phyloP scores from a whole-genome alignment of 2,113 vertebrate species.

The Ornithorhynchus anatinus region DNA sequence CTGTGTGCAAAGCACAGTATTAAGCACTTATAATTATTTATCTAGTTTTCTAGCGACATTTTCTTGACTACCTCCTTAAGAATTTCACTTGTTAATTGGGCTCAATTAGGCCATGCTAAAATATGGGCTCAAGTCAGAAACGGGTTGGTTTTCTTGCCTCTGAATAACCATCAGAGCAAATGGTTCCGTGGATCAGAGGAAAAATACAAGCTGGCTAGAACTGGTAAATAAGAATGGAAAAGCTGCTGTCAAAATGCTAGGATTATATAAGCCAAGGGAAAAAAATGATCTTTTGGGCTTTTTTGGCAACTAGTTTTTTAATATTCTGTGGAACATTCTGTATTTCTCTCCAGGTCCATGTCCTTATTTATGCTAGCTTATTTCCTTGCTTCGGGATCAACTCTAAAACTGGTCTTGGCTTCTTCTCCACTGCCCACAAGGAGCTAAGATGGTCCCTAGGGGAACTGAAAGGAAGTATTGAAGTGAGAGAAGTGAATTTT shows the following conservation, averaged over 20 bases:
- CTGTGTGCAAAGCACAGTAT: too few relatives aligned
- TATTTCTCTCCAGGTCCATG: slow-evolving; percentile 15
- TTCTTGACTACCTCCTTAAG: too few relatives aligned
- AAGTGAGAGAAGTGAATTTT: background rate
- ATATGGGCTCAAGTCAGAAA: background rate
- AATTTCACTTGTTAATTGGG: background rate
- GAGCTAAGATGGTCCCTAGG: background rate
- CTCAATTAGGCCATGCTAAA: background rate
- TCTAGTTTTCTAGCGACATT: too few relatives aligned
- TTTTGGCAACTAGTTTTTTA: slow-evolving; percentile 38
- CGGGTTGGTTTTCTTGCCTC: background rate
- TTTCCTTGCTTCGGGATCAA: background rate
- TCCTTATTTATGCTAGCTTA: background rate
- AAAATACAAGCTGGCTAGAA: slow-evolving; percentile 33
- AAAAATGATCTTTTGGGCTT: slow-evolving; percentile 14
- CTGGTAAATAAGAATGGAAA: background rate
- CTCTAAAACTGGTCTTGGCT: background rate
- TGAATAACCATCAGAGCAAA: slow-evolving; percentile 22
- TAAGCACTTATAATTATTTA: too few relatives aligned
- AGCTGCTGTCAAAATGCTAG: background rate
- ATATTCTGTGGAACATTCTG: background rate
- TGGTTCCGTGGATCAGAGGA: background rate
- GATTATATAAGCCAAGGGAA: slow-evolving; percentile 21
- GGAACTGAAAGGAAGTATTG: background rate
- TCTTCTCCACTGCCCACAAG: background rate